A percentile compares a stretch with the other conserved stretches of the same genome.
phyloP scores from a whole-genome alignment of 2,888 invertebrate genomes.

The Eupelmus urozonus region DNA sequence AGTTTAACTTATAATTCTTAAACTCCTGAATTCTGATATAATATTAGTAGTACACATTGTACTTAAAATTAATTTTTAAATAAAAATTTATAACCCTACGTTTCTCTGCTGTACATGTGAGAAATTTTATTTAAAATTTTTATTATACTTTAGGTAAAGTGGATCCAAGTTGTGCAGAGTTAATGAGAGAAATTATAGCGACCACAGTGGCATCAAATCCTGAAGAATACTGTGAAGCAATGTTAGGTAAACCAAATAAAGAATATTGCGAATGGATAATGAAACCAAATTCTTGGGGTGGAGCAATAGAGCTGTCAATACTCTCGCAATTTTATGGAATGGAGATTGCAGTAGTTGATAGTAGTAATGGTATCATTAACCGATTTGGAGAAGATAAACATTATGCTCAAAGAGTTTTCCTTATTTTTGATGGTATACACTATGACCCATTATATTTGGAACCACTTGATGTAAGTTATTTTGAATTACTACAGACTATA shows the following conservation, averaged over 20 bases:
- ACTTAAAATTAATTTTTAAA: too few species aligned
- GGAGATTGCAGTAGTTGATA: conserved; percentile 96
- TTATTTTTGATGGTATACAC: conserved; percentile 97
- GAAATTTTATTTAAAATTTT: conserved; percentile 16
- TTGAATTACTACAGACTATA: too few species aligned
- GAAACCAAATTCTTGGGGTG: conserved; percentile 94
- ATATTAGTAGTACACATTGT: too few species aligned
- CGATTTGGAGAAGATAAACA: conserved; percentile 95
- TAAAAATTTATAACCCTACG: too few species aligned
- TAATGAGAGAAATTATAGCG: conserved; percentile 93
- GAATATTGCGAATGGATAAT: conserved; percentile 95
- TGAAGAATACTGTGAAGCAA: conserved; percentile 89
- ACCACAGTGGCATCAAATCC: conserved; percentile 88
- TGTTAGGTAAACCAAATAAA: conserved; percentile 89
- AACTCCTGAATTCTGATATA: too few species aligned
- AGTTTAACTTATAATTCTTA: too few species aligned
- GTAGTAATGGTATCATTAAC: conserved; percentile 92
- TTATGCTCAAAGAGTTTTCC: conserved; percentile 89
- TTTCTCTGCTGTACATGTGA: too few species aligned
- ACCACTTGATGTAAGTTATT: conserved; percentile 86
- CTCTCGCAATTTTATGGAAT: conserved; percentile 91
- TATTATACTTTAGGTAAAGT: conserved; percentile 81
- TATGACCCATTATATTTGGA: conserved; percentile 96
- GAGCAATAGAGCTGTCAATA: conserved; percentile 95
- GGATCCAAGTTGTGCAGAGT: conserved; percentile 85